Percentiles rank a stretch among this genome's conserved stretches.
Conservation (phyloP, 1,140 invertebrate genomes). For the Streblospio benedicti region DNA sequence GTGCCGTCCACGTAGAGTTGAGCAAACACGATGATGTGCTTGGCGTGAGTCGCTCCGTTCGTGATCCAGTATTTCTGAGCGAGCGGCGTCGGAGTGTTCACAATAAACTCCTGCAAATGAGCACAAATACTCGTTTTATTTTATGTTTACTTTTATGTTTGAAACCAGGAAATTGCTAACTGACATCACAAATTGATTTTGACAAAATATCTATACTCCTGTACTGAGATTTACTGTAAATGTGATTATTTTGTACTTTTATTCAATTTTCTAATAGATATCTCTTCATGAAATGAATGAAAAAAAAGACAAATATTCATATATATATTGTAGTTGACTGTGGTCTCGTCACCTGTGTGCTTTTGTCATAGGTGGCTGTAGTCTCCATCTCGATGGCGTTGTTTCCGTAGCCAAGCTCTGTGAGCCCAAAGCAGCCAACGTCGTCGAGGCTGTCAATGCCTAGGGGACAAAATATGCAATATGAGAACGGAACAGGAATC, state of each 20-base stretch:
- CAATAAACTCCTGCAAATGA: slow-evolving; percentile 38
- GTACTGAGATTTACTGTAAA: too few species aligned
- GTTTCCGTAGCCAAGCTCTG: slow-evolving; percentile 44
- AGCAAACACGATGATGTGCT: slow-evolving; percentile 41
- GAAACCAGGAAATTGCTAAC: too few species aligned
- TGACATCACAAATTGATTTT: too few species aligned
- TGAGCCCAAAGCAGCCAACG: slow-evolving; percentile 42
- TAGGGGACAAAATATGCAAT: background rate
- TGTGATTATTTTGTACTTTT: too few species aligned
- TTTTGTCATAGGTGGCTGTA: slow-evolving; percentile 36
- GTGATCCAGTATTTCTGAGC: slow-evolving; percentile 46
- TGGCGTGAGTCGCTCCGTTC: slow-evolving; percentile 43
- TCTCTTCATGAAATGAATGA: too few species aligned
- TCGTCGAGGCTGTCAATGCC: slow-evolving; percentile 39
- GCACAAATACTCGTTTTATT: too few species aligned
- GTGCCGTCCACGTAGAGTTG: slow-evolving; percentile 28
- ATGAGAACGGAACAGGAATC: background rate
- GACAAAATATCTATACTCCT: too few species aligned
- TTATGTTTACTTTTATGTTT: too few species aligned
- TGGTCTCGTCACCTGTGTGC: too few species aligned
- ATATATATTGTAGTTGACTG: too few species aligned
- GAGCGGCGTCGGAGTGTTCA: slow-evolving; percentile 35
- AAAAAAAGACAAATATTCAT: too few species aligned
- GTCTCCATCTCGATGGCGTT: slow-evolving; percentile 47
- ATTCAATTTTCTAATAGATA: too few species aligned